Evolutionary conservation across 2,797 vertebrate species (phyloP), one percentile per base, ranked within the genome.

Genomic region (Cheirogaleus major): DNA sequence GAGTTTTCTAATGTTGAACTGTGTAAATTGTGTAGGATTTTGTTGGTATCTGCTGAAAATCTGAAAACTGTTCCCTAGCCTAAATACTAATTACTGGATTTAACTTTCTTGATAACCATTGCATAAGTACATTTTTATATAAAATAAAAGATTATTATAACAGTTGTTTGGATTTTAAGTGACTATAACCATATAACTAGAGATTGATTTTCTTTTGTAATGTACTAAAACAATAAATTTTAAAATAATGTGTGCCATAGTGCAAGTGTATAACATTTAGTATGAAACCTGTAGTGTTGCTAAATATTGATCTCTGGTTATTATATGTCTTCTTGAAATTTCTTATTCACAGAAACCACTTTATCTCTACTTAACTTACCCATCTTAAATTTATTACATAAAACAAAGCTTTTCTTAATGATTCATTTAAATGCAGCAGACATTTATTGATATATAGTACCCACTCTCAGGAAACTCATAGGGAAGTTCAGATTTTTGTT

Each of bases 111-210:
- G 55, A 48, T 69, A 94, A 87, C 38, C 75, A 43, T 13, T 96
- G 23, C 25, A 79, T 45, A 72, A 35, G 78, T 95, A 87, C 52
- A 65, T 88, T 91, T 96, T 94, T 72, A 93, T 80, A 72, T 17
- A 83, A 92, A 94, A 95, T 97, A 95, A 96, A 95, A 88, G 55
- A 20, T 70, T 89, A 59, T n/a, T 75, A 23, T 70, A 82, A 57
- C 30, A 93, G 43, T 82, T 89, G 6, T 75, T 87, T 93, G 41
- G 52, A 69, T 91, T 94, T 92, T 96, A 76, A 93, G 59, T 92
- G 52, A 80, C 25, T 82, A 25, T 59, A 92, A 75, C 5, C 67
- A 32, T 69, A 59, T 70, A 70, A 18, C 7, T 73, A 8, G 25
- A 94, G 57, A 67, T 69, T 55, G 12, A 20, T 9, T 69, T 89